These are phyloP conservation scores for Drosophila cardini DNA, from an alignment of 1,140 invertebrate species.

Conservation along the genomic window DNA sequence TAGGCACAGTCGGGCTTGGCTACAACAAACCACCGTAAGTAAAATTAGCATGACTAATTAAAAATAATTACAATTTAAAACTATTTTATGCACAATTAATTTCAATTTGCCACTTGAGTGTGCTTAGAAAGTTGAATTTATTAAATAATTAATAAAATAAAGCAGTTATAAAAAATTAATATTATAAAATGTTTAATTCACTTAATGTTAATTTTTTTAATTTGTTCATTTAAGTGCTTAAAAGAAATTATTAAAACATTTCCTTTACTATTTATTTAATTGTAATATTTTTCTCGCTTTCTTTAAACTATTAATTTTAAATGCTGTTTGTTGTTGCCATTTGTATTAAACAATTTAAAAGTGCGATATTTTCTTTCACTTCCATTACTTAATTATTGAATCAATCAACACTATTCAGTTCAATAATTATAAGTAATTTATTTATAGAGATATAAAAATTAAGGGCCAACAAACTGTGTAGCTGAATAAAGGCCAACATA, in stretches of 20 bases:
- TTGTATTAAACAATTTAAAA: conserved; percentile 6
- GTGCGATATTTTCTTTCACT: neutral
- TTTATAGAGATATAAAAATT: conserved; percentile 50
- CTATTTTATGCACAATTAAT: no score
- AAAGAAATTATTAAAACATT: neutral
- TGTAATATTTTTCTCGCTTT: neutral
- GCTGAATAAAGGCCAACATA: conserved; percentile 27
- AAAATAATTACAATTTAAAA: no score
- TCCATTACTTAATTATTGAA: neutral
- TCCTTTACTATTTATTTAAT: neutral
- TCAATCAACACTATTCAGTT: conserved; percentile 23
- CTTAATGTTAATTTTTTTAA: neutral
- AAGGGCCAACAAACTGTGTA: conserved; percentile 67
- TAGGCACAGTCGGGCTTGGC: neutral
- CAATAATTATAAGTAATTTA: conserved; percentile 55
- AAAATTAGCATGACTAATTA: no score
- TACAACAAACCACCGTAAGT: neutral
- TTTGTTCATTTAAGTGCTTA: neutral
- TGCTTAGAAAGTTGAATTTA: neutral
- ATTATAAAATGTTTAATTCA: neutral
- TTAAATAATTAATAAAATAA: neutral
- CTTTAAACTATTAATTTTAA: neutral
- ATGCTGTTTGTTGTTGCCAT: neutral
- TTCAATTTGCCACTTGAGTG: no score
- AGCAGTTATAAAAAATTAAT: neutral